Evolutionary conservation across 2,113 vertebrate genomes (phyloP), one percentile per base, ranked within the genome.

Genomic region (Otus sunia): DNA sequence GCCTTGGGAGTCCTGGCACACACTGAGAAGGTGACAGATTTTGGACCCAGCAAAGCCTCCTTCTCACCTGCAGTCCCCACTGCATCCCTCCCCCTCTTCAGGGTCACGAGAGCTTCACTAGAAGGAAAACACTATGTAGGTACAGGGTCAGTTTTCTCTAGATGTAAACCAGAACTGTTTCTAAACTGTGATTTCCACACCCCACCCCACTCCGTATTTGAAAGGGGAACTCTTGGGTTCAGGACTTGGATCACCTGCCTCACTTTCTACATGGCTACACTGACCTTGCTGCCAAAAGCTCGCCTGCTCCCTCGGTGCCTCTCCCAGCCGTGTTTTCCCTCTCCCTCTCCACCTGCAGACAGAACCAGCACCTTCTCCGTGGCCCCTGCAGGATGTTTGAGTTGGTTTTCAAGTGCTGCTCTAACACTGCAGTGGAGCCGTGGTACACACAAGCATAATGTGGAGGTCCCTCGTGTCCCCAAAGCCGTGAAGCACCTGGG

Each of bases 401-500:
- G 26, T 5, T 52, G 15, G 11, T 64, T 68, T 79, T 29, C 32
- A 76, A 66, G 50, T 8, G 16, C 50, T 69, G 26, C 21, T 47
- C 47, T 23, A 64, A 77, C 23, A 7, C 77, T 19, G 29, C 30
- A 16, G 43, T 15, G 37, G 67, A 66, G 74, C 32, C 23, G 34
- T 22, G 39, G 53, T 12, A 16, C 25, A 20, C 3, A 1, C 25
- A 22, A 12, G 20, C 15, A 3, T 4, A 7, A 41, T 0, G 3
- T 14, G 30, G 47, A 30, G 43, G 4, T 66, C 39, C 45, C 58
- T 55, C 39, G 26, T 71, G 50, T 75, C 56, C 68, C 27, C n/a
- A 71, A 8, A 64, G 45, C 39, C 58, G 8, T 12, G 6, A 45
- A 80, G 34, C 47, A 59, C 25, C 20, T 7, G 13, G 21, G 36